A percentile compares a stretch with the other conserved stretches of the same genome.
Conservation (phyloP, 2,888 invertebrate genomes). For the Tenthredo mesomela region DNA sequence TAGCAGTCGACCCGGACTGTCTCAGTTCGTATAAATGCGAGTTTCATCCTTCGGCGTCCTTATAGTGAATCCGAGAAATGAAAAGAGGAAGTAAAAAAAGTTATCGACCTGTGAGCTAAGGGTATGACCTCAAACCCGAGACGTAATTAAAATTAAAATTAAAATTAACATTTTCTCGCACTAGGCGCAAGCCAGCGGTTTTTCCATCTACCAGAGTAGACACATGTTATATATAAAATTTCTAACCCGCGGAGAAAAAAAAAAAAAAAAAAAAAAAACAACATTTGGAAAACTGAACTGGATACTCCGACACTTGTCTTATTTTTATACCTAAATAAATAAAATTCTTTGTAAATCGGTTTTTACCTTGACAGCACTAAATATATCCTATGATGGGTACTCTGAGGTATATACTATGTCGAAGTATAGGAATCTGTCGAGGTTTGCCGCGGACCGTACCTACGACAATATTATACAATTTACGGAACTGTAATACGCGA, state of each 20-base stretch:
- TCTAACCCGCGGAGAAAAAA: no score
- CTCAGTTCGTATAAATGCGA: background rate
- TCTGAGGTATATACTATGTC: background rate
- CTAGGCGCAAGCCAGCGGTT: background rate
- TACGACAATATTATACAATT: slow-evolving; percentile 30
- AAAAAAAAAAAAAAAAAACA: no score
- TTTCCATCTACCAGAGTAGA: background rate
- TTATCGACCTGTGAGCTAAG: slow-evolving; percentile 10
- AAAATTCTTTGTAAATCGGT: background rate
- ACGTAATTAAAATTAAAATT: slow-evolving; percentile 41
- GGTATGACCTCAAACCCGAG: slow-evolving; percentile 5
- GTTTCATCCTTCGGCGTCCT: slow-evolving; percentile 16
- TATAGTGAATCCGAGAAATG: slow-evolving; percentile 14
- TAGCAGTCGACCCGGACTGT: background rate
- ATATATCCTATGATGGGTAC: background rate
- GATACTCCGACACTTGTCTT: no score
- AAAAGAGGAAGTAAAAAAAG: slow-evolving; percentile 7
- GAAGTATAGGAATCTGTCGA: background rate
- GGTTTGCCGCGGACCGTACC: slow-evolving; percentile 24
- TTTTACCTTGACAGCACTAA: background rate
- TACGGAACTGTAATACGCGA: background rate
- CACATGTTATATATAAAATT: no score
- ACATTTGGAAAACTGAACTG: no score
- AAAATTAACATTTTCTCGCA: slow-evolving; percentile 31
- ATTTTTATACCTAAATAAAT: no score